Evolutionary conservation across 2,888 invertebrate genomes (phyloP), one percentile per base, ranked within the genome.

Genomic region (Troilus luridus): DNA sequence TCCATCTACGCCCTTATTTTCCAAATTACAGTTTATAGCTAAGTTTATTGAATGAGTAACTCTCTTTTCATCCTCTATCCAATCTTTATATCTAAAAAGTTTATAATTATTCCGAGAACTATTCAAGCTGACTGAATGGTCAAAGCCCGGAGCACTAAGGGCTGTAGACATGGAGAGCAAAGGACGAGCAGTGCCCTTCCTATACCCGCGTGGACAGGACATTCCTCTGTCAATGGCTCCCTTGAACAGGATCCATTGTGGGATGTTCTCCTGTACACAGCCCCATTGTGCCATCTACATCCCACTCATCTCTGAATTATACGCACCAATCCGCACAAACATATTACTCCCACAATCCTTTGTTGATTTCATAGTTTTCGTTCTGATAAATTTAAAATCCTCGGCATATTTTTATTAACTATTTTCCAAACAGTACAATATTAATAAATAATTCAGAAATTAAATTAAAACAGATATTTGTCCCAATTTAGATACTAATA

Each of bases 221-320:
- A 77, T 77, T 41, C 72, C 72, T 41, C 72, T 77, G 27, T 41
- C 27, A 77, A 77, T 77, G 72, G 72, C 10, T 27, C 72, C 72
- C 72, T 77, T 77, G 24, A 19, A 17, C 72, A 77, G 72, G 17
- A 7, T 24, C 72, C 19, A 77, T 77, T 77, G 72, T 77, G 17
- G 72, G 72, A 8, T 77, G 72, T 77, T 77, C 67, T 11, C 10
- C 72, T 77, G 27, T 77, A 12, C 7, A 41, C 72, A 17, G 72
- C 17, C 41, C 72, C 19, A 77, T 77, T 77, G 72, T 77, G 72
- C 17, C 19, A 77, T 77, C 41, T 41, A 5, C 72, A 77, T 41
- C 72, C 27, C 27, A 41, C 27, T 77, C 72, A 77, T 77, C 41
- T 41, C 41, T 0, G 8, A 27, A 77, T 77, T 41, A 77, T 77